Percentiles rank a stretch among this genome's conserved stretches.
These are phyloP conservation scores for Aphaenogaster floridana DNA, from an alignment of 1,140 invertebrate genomes.

Conservation along the genomic window DNA sequence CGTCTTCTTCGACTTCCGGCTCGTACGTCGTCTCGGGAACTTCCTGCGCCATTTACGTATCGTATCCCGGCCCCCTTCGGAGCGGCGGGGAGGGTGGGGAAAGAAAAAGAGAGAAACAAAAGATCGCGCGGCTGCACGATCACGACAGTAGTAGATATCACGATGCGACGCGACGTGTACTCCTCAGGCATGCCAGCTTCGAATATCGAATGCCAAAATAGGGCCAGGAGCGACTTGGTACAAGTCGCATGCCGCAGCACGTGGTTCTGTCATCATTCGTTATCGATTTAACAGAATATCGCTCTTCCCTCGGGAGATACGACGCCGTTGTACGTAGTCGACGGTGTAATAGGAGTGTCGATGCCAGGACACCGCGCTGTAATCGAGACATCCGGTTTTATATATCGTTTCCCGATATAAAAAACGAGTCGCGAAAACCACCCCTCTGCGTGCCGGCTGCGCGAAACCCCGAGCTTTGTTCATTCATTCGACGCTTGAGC, in stretches of 20 bases:
- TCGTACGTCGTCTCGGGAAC: conserved; percentile 80
- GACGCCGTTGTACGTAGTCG: conserved; percentile 39
- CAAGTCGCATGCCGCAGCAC: conserved; percentile 39
- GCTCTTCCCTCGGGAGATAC: conserved; percentile 9
- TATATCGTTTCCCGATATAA: conserved; percentile 63
- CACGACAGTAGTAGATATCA: not conserved
- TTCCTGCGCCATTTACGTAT: conserved; percentile 77
- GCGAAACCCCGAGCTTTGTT: conserved; percentile 16
- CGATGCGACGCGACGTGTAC: not conserved
- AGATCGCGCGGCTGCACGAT: not conserved
- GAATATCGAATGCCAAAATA: conserved; percentile 48
- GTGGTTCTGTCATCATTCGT: conserved; percentile 59
- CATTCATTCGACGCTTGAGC: conserved; percentile 25
- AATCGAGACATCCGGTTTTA: conserved; percentile 61
- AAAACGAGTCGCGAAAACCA: conserved; percentile 10
- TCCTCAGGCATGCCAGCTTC: conserved; percentile 12
- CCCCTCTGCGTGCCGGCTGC: not conserved
- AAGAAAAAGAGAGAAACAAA: not conserved
- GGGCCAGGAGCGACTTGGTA: conserved; percentile 10
- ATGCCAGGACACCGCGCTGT: conserved; percentile 45
- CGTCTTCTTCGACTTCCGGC: conserved; percentile 80
- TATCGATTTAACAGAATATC: conserved; percentile 74
- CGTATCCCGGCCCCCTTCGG: not conserved
- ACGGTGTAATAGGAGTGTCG: conserved; percentile 47
- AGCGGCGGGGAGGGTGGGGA: not conserved